A percentile compares a stretch with the other conserved stretches of the same genome.
These are phyloP conservation scores for Cirrhinus molitorella DNA, from an alignment of 2,797 vertebrate species.

Conservation along the genomic window DNA sequence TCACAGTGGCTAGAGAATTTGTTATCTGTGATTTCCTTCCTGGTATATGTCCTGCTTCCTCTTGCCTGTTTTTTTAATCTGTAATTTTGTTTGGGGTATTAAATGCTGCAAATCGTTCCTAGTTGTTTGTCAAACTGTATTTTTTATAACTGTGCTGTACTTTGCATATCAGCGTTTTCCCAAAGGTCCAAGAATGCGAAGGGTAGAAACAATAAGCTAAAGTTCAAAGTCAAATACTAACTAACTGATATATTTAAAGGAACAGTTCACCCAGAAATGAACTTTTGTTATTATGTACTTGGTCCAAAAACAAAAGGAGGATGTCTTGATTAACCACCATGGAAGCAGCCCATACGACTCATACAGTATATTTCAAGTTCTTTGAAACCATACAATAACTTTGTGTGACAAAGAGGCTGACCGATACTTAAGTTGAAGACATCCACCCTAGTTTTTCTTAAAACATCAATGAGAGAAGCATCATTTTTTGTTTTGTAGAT, in stretches of 20 bases:
- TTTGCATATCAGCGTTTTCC: not conserved
- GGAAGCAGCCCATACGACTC: not conserved
- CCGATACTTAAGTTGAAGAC: not conserved
- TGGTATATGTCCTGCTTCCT: not conserved
- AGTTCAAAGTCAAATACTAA: not conserved
- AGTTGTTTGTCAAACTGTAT: not conserved
- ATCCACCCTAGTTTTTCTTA: not conserved
- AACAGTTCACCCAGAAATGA: not conserved
- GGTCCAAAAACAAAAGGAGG: not conserved
- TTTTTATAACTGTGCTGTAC: not conserved
- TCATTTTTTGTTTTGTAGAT: not conserved
- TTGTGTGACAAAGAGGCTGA: not conserved
- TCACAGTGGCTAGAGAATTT: not conserved
- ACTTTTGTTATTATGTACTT: not conserved
- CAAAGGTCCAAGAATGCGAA: not conserved
- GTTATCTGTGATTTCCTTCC: slow-evolving; percentile 4
- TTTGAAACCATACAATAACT: not conserved
- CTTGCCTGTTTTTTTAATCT: not conserved
- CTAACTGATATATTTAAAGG: not conserved
- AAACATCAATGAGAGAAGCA: not conserved
- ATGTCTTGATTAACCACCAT: not conserved
- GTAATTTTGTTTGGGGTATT: not conserved
- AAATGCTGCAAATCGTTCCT: not conserved
- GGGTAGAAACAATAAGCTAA: not conserved
- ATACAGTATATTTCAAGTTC: not conserved